Evolutionary conservation across 2,113 vertebrate genomes (phyloP), one percentile per base, ranked within the genome.

Genomic region (Tyto alba): DNA sequence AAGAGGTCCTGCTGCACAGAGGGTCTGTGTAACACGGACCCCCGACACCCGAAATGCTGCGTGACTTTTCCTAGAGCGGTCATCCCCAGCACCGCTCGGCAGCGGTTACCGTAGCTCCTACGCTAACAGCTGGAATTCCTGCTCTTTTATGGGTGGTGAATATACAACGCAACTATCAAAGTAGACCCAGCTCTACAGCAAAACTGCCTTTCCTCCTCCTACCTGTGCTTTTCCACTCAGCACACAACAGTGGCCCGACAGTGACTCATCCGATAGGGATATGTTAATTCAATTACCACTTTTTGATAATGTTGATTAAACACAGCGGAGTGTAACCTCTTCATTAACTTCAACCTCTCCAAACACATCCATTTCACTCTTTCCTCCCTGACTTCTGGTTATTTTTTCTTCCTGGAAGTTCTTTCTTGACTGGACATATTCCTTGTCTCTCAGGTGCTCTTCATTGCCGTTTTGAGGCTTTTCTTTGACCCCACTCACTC

Each of bases 11-110:
- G 0, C 16, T 1, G 2, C 12, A 3, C n/a, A 6, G 11, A 16
- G 45, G 15, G 8, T 18, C 32, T 16, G 13, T 8, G 10, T 23
- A 20, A n/a, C 0, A 1, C 0, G 0, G 38, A 11, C 13, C 29
- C 30, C 57, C 19, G 8, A 38, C n/a, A 38, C 13, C 4, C 3
- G 14, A 67, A 43, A 16, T 32, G 8, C 2, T 8, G 1, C 29
- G 3, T 4, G 1, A 18, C 38, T 82, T 81, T 15, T 7, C 21
- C 21, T 23, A 9, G 40, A 77, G 50, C 38, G 3, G 25, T 41
- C 11, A 1, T 6, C 16, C 20, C 27, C 41, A 4, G 50, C 12
- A 43, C 34, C 59, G 63, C 6, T 1, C 27, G 11, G 62, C 29
- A 9, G 16, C 57, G 8, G 11, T 16, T 8, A 2, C 25, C 11